These are phyloP conservation scores for Enteromius trimaculatus DNA, from an alignment of 2,797 vertebrate species.

Conservation along the genomic window DNA sequence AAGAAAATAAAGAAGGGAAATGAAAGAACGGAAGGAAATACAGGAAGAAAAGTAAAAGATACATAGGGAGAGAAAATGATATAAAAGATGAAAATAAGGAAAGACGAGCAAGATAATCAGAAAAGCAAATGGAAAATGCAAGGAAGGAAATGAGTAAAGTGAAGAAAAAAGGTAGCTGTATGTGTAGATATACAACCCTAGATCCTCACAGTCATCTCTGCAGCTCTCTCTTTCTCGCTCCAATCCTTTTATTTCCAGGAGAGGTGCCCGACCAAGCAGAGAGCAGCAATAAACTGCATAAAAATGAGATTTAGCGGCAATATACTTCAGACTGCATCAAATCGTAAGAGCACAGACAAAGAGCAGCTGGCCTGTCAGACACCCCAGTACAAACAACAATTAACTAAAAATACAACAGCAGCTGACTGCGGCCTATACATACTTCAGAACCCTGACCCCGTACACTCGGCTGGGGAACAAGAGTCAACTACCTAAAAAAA, in stretches of 20 bases:
- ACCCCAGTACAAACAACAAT: slow-evolving; percentile 47
- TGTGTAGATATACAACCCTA: not conserved
- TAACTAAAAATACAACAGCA: slow-evolving; percentile 52
- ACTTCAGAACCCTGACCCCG: slow-evolving; percentile 25
- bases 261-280: slow-evolving; percentile 15
- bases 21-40: not conserved
- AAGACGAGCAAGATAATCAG: not conserved
- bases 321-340: slow-evolving; percentile 68
- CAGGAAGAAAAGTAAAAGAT: not conserved
- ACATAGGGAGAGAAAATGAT: not conserved
- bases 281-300: slow-evolving; percentile 63
- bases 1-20: not conserved
- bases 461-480: not conserved
- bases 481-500: not conserved
- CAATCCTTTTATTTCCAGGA: slow-evolving; percentile 42
- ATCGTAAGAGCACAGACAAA: slow-evolving; percentile 61
- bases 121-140: not conserved
- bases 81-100: not conserved
- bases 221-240: slow-evolving; percentile 3
- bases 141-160: not conserved
- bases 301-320: slow-evolving; percentile 59
- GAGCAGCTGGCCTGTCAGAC: slow-evolving; percentile 66
- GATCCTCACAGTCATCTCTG: not conserved
- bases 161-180: not conserved
- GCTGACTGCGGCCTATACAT: slow-evolving; percentile 22